These are phyloP conservation scores for Drosophila testacea DNA, from an alignment of 2,888 invertebrate genomes.

Conservation along the genomic window DNA sequence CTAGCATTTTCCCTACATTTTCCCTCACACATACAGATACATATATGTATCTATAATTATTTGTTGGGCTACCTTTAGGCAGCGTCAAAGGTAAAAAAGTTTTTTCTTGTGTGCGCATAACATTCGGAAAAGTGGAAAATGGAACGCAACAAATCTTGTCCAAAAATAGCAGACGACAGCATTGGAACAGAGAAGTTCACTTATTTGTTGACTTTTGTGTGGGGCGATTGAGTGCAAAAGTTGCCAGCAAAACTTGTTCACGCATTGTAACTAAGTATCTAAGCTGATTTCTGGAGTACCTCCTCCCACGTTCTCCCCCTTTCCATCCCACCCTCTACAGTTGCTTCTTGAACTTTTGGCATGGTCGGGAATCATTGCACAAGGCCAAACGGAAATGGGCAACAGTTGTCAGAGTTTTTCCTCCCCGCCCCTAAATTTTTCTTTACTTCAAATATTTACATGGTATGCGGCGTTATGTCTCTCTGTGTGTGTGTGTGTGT, in stretches of 20 bases:
- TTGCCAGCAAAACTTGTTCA: slow-evolving; percentile 64
- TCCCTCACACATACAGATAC: slow-evolving; percentile 6
- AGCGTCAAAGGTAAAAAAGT: slow-evolving; percentile 74
- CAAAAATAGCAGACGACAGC: slow-evolving; percentile 64
- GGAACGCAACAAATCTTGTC: slow-evolving; percentile 74
- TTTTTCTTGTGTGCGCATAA: slow-evolving; percentile 34
- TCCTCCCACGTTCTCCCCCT: neutral
- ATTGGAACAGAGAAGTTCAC: slow-evolving; percentile 26
- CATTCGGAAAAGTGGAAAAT: slow-evolving; percentile 58
- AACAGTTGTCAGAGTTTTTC: slow-evolving; percentile 62
- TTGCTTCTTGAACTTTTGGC: slow-evolving; percentile 41
- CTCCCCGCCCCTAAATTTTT: slow-evolving; percentile 1
- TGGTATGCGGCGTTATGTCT: slow-evolving; percentile 52
- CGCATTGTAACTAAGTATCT: slow-evolving; percentile 62
- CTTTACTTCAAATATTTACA: slow-evolving; percentile 66
- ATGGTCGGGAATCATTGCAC: slow-evolving; percentile 52
- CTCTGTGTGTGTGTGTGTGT: slow-evolving; percentile 46
- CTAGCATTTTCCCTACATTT: slow-evolving; percentile 25
- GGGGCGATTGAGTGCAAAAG: slow-evolving; percentile 50
- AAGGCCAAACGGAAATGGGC: slow-evolving; percentile 66
- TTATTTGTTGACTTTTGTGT: slow-evolving; percentile 53
- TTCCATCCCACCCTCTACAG: neutral
- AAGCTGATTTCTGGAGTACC: slow-evolving; percentile 62
- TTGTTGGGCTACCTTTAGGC: slow-evolving; percentile 66
- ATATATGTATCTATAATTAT: slow-evolving; percentile 57